Evolutionary conservation across 1,140 invertebrate species (phyloP), one percentile per base, ranked within the genome.

Genomic region (Tetragonula clypearis): DNA sequence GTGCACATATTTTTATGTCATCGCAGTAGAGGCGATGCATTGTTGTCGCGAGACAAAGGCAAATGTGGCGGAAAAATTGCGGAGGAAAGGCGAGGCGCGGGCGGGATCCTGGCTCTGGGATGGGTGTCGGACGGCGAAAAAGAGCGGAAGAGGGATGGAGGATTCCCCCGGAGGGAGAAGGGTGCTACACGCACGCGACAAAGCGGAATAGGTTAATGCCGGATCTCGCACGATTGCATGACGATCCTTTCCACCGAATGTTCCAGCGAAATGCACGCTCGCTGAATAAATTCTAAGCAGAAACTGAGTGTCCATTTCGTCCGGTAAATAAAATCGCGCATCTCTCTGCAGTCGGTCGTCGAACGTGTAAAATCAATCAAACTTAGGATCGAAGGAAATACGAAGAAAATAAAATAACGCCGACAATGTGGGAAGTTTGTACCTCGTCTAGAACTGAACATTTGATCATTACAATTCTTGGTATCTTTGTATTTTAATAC

Each of bases 1-100:
- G 85, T 87, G 92, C 91, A 93, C 93, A 94, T 94, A 95, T 94
- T 95, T 95, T 94, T 94, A 94, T 93, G 94, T 94, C 94, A 95
- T 93, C 93, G 90, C 85, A 91, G 92, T 92, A 91, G 90, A 89
- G 87, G 91, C 92, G 92, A 93, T 93, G 92, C 93, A 95, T 95
- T 94, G 94, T 95, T 95, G 93, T 93, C 93, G 90, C 92, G 93
- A 94, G 94, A 95, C 94, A 94, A 95, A 94, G 91, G 94, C 93
- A 95, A 95, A 95, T 95, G 94, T 95, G 94, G 93, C 94, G 94
- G 93, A 94, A 94, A 95, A 94, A 95, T 94, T 94, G 93, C 90
- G 90, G 89, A 92, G 92, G 91, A 94, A 94, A 93, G 92, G 90
- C 91, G 90, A 86, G 87, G 89, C 79, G 90, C 88, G 88, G 88